A percentile compares a stretch with the other conserved stretches of the same genome.
phyloP scores from a whole-genome alignment of 2,113 vertebrate species.

The Ochotona princeps region DNA sequence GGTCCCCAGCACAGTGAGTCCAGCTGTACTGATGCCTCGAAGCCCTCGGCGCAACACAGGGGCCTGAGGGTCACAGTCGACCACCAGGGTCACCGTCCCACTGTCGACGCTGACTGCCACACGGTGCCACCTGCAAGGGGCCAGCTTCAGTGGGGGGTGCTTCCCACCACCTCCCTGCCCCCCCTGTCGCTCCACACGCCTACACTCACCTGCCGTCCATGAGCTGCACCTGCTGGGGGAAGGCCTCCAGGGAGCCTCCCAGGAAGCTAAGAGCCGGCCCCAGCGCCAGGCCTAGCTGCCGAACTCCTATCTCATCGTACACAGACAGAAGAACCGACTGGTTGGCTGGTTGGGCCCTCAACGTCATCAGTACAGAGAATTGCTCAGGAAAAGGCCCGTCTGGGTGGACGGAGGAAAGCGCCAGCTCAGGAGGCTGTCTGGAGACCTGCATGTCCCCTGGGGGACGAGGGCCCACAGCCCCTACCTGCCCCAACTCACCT shows the following conservation, averaged over 20 bases:
- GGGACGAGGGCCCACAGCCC: not conserved
- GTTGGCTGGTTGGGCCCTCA: conserved; percentile 88
- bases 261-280: conserved; percentile 89
- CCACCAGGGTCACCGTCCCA: conserved; percentile 87
- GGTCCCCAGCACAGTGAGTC: conserved; percentile 91
- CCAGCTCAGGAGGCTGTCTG: not conserved
- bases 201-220: conserved; percentile 93
- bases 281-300: conserved; percentile 93
- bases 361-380: conserved; percentile 92
- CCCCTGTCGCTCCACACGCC: not conserved
- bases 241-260: conserved; percentile 51
- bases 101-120: conserved; percentile 91
- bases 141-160: not conserved
- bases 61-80: conserved; percentile 90
- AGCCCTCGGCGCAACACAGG: conserved; percentile 84
- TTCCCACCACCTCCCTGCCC: not conserved
- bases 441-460: not conserved
- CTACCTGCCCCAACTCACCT: conserved; percentile 81
- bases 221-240: conserved; percentile 90
- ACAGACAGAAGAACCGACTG: conserved; percentile 92
- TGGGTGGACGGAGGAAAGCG: conserved; percentile 64
- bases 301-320: conserved; percentile 89
- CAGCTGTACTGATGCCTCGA: conserved; percentile 88
- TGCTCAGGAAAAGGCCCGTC: conserved; percentile 90
- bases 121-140: conserved; percentile 92